A percentile compares a stretch with the other conserved stretches of the same genome.
Evolutionary conservation across 1,140 invertebrate species (phyloP).

Genomic region (Drosophila insularis): DNA sequence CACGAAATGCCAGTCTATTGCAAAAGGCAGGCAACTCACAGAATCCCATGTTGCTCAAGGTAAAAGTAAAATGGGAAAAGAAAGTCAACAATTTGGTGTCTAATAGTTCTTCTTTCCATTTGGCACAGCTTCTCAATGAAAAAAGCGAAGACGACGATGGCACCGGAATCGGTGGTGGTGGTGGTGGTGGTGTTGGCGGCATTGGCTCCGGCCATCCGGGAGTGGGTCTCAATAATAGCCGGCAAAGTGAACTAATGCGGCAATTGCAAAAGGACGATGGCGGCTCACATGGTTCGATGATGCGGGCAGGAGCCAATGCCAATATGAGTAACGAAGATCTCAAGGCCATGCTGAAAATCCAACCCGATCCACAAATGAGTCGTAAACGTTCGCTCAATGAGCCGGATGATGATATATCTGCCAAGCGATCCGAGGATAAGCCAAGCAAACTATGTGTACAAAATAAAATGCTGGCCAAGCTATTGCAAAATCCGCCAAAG

Average conservation of each 20-base stretch:
- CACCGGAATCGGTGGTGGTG: slow-evolving; percentile 40
- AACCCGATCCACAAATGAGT: slow-evolving; percentile 83
- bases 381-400: slow-evolving; percentile 89
- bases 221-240: slow-evolving; percentile 80
- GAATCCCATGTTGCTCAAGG: slow-evolving; percentile 89
- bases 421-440: slow-evolving; percentile 83
- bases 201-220: slow-evolving; percentile 61
- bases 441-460: slow-evolving; percentile 89
- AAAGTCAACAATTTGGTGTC: background rate
- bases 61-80: slow-evolving; percentile 75
- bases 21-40: slow-evolving; percentile 73
- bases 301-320: slow-evolving; percentile 78
- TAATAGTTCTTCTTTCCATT: background rate
- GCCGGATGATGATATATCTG: slow-evolving; percentile 84
- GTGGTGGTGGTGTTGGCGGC: slow-evolving; percentile 27
- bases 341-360: slow-evolving; percentile 83
- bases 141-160: slow-evolving; percentile 91
- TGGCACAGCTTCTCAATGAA: slow-evolving; percentile 90
- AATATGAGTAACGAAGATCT: slow-evolving; percentile 81
- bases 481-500: slow-evolving; percentile 91
- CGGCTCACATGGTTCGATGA: slow-evolving; percentile 84
- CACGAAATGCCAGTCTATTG: slow-evolving; percentile 40
- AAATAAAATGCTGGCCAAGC: slow-evolving; percentile 93
- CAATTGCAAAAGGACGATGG: slow-evolving; percentile 89
- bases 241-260: slow-evolving; percentile 89